Base-by-base conservation (phyloP, 2,888 invertebrate genomes). In the Myopa testacea region DNA sequence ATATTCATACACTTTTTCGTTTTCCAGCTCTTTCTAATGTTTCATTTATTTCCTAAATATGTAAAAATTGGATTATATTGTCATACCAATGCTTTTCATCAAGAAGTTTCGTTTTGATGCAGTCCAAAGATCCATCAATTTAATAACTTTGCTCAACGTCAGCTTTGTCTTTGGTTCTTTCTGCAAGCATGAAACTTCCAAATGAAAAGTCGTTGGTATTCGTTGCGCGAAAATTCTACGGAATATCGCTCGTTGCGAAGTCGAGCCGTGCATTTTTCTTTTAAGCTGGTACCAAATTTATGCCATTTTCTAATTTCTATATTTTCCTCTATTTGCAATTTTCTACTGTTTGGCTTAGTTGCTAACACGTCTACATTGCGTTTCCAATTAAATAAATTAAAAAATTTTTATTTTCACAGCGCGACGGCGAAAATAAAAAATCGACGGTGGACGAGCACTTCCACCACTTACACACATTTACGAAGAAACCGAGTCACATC, bases 151-250 rank as follows among this genome's bases (percentile, higher is more conserved):
- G 38, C 4, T 38, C 65, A 6, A 65, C 34, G 38, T 8, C 12
- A 8, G 70, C 34, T 71, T 71, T 38, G 34, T 38, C 26, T 55
- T 71, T 26, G 3, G 34, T 52, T 50, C 26, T 16, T 26, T 69
- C 55, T 60, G 26, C 52, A 65, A 38, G 50, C 16, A 75, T 55
- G 75, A 68, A 68, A 75, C 58, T 75, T 40, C 65, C 58, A 68
- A 69, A 69, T 75, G 75, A 75, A 75, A 75, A 75, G 75, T 75
- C 75, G 68, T 75, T 75, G 75, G 75, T 58, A 60, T 75, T 75
- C 75, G 60, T 45, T 45, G 12, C 26, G 38, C 16, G 68, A 40
- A 19, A 26, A 60, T 40, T 55, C 75, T 50, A 37, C 45, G 26
- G 16, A 16, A 68, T 40, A 68, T 38, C 40, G 69, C 16, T 60